These are phyloP conservation scores for Dolomedes plantarius DNA, from an alignment of 2,888 invertebrate genomes.

Conservation along the genomic window DNA sequence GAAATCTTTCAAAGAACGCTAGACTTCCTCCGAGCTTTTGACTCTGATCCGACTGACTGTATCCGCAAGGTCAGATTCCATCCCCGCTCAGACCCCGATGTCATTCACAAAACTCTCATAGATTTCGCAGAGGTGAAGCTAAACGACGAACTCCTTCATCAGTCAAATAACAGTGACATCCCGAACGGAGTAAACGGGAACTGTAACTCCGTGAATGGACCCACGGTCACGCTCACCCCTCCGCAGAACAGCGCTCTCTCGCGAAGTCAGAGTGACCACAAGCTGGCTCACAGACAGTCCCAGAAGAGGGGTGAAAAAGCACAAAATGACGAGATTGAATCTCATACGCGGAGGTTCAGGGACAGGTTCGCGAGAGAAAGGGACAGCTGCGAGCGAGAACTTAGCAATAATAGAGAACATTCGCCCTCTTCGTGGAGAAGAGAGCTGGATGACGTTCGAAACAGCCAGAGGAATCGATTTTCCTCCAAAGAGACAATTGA, in stretches of 20 bases:
- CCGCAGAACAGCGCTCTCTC: constrained; percentile 82
- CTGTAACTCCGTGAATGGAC: constrained; percentile 31
- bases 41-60: constrained; percentile 92
- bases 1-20: constrained; percentile 96
- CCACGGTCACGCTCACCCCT: constrained; percentile 55
- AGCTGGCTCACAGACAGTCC: constrained; percentile 83
- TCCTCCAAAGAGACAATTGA: constrained; percentile 40
- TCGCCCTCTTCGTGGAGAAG: constrained; percentile 65
- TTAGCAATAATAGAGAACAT: constrained; percentile 30
- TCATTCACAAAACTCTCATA: constrained; percentile 89
- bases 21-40: constrained; percentile 94
- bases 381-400: constrained; percentile 56
- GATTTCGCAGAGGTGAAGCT: constrained; percentile 94
- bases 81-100: constrained; percentile 95
- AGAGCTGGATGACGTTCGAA: constrained; percentile 36
- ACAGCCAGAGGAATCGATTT: constrained; percentile 36
- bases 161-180: constrained; percentile 77
- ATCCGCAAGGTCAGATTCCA: constrained; percentile 84
- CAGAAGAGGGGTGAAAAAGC: constrained; percentile 37
- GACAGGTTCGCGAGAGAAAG: constrained; percentile 35
- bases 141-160: constrained; percentile 81
- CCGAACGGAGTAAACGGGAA: constrained; percentile 17
- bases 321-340: constrained; percentile 10
- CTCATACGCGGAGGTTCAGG: constrained; percentile 39
- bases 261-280: constrained; percentile 94